Percentiles rank a stretch among this genome's conserved stretches.
Evolutionary conservation across 2,888 invertebrate species (phyloP).

Genomic region (Laspeyria flexula): DNA sequence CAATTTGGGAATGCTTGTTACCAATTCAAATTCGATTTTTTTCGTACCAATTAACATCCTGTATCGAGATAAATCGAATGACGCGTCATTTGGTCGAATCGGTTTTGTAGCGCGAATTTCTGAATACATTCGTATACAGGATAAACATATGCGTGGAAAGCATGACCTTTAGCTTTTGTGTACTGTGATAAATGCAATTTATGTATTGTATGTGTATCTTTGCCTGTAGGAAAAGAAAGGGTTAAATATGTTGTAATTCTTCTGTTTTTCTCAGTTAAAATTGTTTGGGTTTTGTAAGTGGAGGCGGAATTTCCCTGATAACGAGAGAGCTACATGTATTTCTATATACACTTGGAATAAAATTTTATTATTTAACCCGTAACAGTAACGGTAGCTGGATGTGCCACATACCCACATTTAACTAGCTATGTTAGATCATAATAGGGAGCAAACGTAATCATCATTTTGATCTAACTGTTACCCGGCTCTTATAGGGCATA

Average conservation of each 20-base stretch:
- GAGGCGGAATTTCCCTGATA: too few species aligned
- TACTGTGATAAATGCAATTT: constrained; percentile 11
- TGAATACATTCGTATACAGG: constrained; percentile 11
- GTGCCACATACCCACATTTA: too few species aligned
- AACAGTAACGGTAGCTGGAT: too few species aligned
- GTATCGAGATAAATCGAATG: constrained; percentile 44
- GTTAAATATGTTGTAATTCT: neutral
- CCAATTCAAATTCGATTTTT: constrained; percentile 32
- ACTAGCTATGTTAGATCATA: too few species aligned
- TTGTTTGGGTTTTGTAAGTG: too few species aligned
- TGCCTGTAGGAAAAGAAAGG: neutral
- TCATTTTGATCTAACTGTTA: too few species aligned
- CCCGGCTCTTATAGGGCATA: too few species aligned
- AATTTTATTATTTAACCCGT: too few species aligned
- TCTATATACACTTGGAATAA: too few species aligned
- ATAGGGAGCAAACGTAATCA: too few species aligned
- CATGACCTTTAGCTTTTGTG: constrained; percentile 7
- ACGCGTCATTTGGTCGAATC: constrained; percentile 38
- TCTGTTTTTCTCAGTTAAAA: neutral
- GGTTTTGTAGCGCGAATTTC: constrained; percentile 31
- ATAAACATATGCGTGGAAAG: constrained; percentile 8
- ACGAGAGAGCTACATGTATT: too few species aligned
- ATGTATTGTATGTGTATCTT: constrained; percentile 2
- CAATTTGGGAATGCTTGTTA: constrained; percentile 21
- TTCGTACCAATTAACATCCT: constrained; percentile 42